These are phyloP conservation scores for Hyles vespertilio DNA, from an alignment of 1,140 invertebrate species.

Conservation along the genomic window DNA sequence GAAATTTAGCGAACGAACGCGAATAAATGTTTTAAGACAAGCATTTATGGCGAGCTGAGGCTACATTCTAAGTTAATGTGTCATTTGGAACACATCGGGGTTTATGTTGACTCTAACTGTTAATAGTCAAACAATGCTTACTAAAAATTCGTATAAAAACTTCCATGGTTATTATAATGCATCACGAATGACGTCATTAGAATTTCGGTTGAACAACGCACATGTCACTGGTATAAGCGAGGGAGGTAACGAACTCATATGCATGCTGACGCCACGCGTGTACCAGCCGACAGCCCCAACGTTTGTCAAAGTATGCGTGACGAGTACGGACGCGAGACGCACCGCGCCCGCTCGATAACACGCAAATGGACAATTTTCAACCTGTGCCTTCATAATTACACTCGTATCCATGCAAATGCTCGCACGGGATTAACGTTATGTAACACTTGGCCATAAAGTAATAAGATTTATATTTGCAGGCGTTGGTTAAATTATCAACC, in stretches of 20 bases:
- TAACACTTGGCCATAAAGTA: neutral
- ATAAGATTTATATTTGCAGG: neutral
- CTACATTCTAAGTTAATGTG: too few relatives aligned
- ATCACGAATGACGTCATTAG: too few relatives aligned
- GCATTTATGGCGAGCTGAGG: too few relatives aligned
- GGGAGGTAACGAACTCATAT: slow-evolving; percentile 1
- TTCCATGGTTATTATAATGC: too few relatives aligned
- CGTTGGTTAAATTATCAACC: neutral
- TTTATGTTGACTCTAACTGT: too few relatives aligned
- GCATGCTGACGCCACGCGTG: slow-evolving; percentile 10
- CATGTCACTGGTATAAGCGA: neutral
- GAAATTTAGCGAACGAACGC: too few relatives aligned
- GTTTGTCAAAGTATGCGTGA: slow-evolving; percentile 14
- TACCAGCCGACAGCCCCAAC: slow-evolving; percentile 10
- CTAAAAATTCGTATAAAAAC: too few relatives aligned
- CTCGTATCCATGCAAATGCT: slow-evolving; percentile 10
- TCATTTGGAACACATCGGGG: too few relatives aligned
- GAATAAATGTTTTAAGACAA: too few relatives aligned
- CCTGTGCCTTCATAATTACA: slow-evolving; percentile 14
- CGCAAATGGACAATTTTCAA: slow-evolving; percentile 23
- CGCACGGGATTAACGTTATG: too few relatives aligned
- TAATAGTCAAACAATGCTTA: too few relatives aligned
- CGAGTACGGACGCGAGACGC: neutral
- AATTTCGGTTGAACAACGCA: neutral
- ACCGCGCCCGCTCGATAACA: slow-evolving; percentile 22